Evolutionary conservation across 2,797 vertebrate genomes (phyloP).

Genomic region (Leptoclinus maculatus): DNA sequence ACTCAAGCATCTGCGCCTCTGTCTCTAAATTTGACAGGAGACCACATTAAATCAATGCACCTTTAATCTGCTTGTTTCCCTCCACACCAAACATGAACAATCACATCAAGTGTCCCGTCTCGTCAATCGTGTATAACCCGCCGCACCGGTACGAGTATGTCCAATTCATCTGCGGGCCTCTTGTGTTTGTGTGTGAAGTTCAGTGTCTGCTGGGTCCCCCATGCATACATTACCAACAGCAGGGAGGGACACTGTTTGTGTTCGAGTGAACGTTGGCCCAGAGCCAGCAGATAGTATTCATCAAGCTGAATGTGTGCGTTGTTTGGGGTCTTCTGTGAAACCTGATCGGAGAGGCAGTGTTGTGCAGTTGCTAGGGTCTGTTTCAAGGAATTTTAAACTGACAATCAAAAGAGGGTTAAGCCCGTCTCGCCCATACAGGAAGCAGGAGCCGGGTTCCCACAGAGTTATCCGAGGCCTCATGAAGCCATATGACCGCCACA

Average conservation of each 20-base stretch:
- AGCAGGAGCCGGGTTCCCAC: slow-evolving; percentile 38
- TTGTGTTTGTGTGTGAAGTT: not conserved
- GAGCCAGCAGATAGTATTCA: slow-evolving; percentile 51
- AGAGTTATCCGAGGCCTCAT: slow-evolving; percentile 6
- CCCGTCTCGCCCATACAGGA: not conserved
- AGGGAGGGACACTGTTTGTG: not conserved
- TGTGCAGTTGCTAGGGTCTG: slow-evolving; percentile 32
- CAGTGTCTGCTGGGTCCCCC: slow-evolving; percentile 7
- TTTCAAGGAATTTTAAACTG: slow-evolving; percentile 32
- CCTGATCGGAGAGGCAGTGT: slow-evolving; percentile 12
- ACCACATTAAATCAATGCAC: not conserved
- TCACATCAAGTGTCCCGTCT: not conserved
- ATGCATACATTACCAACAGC: slow-evolving; percentile 31
- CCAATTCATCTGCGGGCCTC: not conserved
- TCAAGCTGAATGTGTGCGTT: slow-evolving; percentile 24
- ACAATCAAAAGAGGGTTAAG: slow-evolving; percentile 8
- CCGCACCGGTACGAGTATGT: not conserved
- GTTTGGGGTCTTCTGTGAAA: slow-evolving; percentile 51
- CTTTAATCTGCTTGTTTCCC: not conserved
- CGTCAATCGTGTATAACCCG: not conserved
- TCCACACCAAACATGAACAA: not conserved
- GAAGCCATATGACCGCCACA: not conserved
- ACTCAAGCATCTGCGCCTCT: not conserved
- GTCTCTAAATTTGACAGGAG: not conserved
- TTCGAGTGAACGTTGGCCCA: slow-evolving; percentile 14